Evolutionary conservation across 35 echinoderm and acorn worm species (phyloP).

Genomic region (Lytechinus pictus): DNA sequence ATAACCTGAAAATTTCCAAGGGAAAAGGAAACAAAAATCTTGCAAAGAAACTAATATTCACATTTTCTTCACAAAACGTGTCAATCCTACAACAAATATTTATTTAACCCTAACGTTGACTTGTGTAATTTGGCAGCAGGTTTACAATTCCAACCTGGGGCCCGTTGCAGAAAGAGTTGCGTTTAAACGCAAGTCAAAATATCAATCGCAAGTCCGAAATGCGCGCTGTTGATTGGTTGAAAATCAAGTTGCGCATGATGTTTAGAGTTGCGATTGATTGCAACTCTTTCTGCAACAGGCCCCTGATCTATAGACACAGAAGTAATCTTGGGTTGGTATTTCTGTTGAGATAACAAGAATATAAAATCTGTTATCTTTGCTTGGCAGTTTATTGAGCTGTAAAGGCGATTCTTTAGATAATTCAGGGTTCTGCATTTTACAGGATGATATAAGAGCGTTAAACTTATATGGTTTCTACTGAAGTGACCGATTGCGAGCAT

Average conservation of each 20-base stretch:
- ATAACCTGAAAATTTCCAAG: too few species aligned
- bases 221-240: too few species aligned
- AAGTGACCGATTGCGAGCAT: too few species aligned
- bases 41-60: neutral
- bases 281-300: too few species aligned
- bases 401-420: slow-evolving; percentile 4
- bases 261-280: too few species aligned
- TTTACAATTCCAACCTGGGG: neutral
- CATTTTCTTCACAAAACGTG: neutral
- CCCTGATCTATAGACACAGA: neutral
- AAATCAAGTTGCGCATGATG: too few species aligned
- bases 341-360: neutral
- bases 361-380: neutral
- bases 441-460: neutral
- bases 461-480: neutral
- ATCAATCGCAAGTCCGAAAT: too few species aligned
- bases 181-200: too few species aligned
- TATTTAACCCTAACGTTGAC: neutral
- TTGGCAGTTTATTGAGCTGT: neutral
- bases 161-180: too few species aligned
- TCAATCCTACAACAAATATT: neutral
- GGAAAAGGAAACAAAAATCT: neutral
- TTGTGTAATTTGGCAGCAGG: slow-evolving; percentile 9
- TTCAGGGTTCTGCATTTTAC: neutral
- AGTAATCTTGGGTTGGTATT: slow-evolving; percentile 1